These are phyloP conservation scores for Lacanobia wlatinum DNA, from an alignment of 2,888 invertebrate species.

Conservation along the genomic window DNA sequence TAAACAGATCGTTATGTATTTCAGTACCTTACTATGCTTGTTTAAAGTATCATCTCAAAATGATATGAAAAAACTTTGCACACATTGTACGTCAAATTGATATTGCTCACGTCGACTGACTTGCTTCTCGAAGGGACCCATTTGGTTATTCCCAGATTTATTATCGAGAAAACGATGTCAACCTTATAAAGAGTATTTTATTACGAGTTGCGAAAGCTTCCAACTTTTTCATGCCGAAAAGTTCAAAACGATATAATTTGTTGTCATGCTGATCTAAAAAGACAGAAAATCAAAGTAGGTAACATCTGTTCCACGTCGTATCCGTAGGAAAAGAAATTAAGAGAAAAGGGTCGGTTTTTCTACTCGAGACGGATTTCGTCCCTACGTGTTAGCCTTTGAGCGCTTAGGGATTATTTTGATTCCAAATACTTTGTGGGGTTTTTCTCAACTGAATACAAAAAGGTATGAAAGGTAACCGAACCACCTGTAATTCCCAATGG, in stretches of 20 bases:
- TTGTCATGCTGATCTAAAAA: slow-evolving; percentile 20
- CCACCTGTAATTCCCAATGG: slow-evolving; percentile 36
- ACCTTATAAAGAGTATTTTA: slow-evolving; percentile 14
- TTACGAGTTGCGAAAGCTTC: slow-evolving; percentile 11
- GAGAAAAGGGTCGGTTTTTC: slow-evolving; percentile 43
- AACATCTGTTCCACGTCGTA: slow-evolving; percentile 37
- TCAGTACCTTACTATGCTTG: too few species aligned
- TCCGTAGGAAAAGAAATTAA: slow-evolving; percentile 44
- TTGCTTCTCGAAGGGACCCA: background rate
- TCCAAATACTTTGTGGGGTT: slow-evolving; percentile 24
- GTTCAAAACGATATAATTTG: slow-evolving; percentile 31
- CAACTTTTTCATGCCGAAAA: slow-evolving; percentile 21
- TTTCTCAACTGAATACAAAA: slow-evolving; percentile 33
- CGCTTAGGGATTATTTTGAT: slow-evolving; percentile 42
- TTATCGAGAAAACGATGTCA: slow-evolving; percentile 28
- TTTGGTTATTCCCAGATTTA: slow-evolving; percentile 20
- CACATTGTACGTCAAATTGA: background rate
- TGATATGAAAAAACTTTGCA: background rate
- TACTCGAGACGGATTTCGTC: slow-evolving; percentile 8
- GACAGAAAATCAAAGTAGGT: slow-evolving; percentile 30
- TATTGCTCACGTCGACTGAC: background rate
- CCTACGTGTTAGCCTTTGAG: slow-evolving; percentile 42
- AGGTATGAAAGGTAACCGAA: slow-evolving; percentile 23
- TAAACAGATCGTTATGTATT: slow-evolving; percentile 22
- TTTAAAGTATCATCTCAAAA: background rate